Conservation (phyloP, 2,113 vertebrate genomes). For the Sphaerodactylus townsendi region DNA sequence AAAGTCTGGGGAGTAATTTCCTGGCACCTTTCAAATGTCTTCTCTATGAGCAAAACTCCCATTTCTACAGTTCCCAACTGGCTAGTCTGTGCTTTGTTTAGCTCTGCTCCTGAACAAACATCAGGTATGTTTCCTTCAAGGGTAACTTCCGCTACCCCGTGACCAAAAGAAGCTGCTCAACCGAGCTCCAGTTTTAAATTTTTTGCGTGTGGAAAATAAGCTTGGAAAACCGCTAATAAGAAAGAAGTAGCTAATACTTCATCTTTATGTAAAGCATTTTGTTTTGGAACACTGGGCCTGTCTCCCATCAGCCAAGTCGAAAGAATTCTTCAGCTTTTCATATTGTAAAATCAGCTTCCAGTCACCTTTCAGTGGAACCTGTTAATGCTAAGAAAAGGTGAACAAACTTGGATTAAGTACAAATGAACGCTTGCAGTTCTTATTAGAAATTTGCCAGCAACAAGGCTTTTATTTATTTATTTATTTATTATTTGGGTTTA, state of each 20-base stretch:
- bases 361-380: background rate
- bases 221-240: slow-evolving; percentile 30
- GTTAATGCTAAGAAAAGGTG: too few relatives aligned
- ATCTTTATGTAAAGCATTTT: slow-evolving; percentile 20
- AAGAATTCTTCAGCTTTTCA: background rate
- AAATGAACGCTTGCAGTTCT: background rate
- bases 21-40: slow-evolving; percentile 71
- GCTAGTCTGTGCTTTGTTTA: slow-evolving; percentile 63
- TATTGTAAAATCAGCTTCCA: background rate
- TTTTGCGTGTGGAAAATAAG: slow-evolving; percentile 45
- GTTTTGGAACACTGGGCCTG: background rate
- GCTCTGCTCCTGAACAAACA: slow-evolving; percentile 64
- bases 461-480: background rate
- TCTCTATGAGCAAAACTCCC: slow-evolving; percentile 65
- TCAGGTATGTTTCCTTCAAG: slow-evolving; percentile 65
- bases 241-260: background rate
- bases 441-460: background rate
- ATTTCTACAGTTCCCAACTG: slow-evolving; percentile 56
- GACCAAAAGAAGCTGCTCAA: slow-evolving; percentile 46
- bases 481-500: too few relatives aligned
- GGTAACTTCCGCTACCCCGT: slow-evolving; percentile 43
- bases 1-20: slow-evolving; percentile 68
- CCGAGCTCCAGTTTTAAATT: slow-evolving; percentile 26
- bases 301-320: background rate
- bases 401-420: background rate